These are phyloP conservation scores for Chymomyza fuscimana DNA, from an alignment of 2,888 invertebrate genomes.

Conservation along the genomic window DNA sequence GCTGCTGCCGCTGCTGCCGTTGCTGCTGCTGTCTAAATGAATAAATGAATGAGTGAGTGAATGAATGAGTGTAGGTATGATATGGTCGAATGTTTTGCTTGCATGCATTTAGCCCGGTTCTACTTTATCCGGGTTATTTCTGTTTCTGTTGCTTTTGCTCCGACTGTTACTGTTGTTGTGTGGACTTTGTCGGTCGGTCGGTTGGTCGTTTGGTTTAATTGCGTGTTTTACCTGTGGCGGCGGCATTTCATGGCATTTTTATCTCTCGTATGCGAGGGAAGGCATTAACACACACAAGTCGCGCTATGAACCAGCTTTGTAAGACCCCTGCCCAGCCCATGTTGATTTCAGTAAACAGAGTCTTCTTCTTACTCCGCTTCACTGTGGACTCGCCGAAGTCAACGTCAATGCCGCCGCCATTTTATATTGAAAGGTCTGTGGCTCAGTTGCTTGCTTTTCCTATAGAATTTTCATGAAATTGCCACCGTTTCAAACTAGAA, in stretches of 20 bases:
- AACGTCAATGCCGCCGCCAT: constrained; percentile 48
- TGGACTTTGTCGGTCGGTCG: constrained; percentile 54
- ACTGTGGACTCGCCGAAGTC: constrained; percentile 23
- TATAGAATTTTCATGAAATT: constrained; percentile 42
- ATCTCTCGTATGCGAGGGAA: constrained; percentile 42
- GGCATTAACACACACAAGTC: constrained; percentile 9
- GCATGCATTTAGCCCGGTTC: constrained; percentile 41
- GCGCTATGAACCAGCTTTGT: constrained; percentile 33
- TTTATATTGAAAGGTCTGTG: constrained; percentile 61
- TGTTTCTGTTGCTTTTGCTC: constrained; percentile 26
- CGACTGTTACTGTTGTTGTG: constrained; percentile 42
- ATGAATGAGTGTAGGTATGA: constrained; percentile 48
- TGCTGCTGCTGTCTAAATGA: constrained; percentile 42
- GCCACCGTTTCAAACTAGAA: constrained; percentile 11
- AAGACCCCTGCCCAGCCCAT: constrained; percentile 28
- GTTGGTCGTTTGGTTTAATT: not conserved
- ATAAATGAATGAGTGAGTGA: constrained; percentile 56
- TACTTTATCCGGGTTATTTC: not conserved
- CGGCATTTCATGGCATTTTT: constrained; percentile 63
- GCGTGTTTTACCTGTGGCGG: constrained; percentile 59
- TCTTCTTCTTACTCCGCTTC: constrained; percentile 20
- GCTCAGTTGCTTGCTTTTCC: constrained; percentile 18
- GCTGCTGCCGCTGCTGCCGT: too few relatives aligned
- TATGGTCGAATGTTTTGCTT: constrained; percentile 2
- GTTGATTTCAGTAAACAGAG: constrained; percentile 22